These are phyloP conservation scores for Epizoanthus fatuus DNA, from an alignment of 92 coral and sea anemone genomes.

Conservation along the genomic window DNA sequence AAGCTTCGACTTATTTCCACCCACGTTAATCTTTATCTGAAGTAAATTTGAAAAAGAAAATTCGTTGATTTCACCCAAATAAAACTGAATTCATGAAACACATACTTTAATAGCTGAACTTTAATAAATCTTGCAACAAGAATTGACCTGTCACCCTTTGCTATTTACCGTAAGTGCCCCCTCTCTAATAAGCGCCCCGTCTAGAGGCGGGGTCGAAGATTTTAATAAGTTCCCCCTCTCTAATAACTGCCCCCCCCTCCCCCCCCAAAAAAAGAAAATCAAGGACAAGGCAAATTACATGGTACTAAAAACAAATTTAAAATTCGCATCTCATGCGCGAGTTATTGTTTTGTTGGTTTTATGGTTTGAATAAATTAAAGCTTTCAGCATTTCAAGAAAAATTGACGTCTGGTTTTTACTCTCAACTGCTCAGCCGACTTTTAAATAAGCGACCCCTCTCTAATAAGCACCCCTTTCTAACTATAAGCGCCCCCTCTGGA, in stretches of 20 bases:
- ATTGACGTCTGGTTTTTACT: neutral
- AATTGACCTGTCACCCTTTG: constrained; percentile 15
- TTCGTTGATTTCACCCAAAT: too few species aligned
- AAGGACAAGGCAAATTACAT: constrained; percentile 14
- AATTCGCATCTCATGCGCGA: neutral
- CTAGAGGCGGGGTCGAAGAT: constrained; percentile 14
- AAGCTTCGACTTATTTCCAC: too few species aligned
- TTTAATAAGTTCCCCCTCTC: constrained; percentile 19
- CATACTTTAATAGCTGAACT: constrained; percentile 17
- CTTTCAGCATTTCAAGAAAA: constrained; percentile 2
- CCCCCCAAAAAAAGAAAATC: neutral
- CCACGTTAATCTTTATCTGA: too few species aligned
- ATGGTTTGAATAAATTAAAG: neutral
- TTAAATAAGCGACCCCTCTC: neutral
- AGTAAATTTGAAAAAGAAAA: neutral
- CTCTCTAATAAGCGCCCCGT: neutral
- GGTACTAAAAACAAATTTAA: constrained; percentile 7
- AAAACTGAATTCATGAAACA: neutral
- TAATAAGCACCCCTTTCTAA: neutral
- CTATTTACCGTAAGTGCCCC: constrained; percentile 11
- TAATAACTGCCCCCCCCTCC: neutral
- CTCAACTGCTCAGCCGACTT: constrained; percentile 13
- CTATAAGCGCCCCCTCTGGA: neutral
- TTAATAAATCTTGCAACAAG: constrained; percentile 3
- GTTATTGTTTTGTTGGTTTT: constrained; percentile 16